Conservation (phyloP, 2,113 vertebrate genomes). For the Engystomops pustulosus region DNA sequence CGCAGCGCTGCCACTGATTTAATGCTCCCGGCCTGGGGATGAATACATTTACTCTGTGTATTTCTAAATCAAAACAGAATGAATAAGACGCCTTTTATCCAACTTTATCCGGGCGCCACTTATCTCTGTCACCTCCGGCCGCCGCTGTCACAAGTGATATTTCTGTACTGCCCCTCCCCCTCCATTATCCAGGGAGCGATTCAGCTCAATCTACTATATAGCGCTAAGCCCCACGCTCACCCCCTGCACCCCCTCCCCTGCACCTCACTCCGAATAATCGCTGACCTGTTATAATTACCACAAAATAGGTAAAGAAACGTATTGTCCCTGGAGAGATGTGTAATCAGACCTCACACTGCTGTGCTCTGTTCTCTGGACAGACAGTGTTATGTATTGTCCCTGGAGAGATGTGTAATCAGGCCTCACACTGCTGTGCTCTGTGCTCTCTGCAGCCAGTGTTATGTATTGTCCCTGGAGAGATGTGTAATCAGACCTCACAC, state of each 20-base stretch:
- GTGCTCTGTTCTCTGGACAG: too few relatives aligned
- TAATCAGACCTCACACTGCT: too few relatives aligned
- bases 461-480: too few relatives aligned
- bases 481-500: too few relatives aligned
- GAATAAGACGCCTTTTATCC: constrained; percentile 51
- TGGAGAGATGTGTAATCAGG: too few relatives aligned
- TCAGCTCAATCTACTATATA: not conserved
- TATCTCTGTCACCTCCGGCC: constrained; percentile 57
- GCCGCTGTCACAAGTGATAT: constrained; percentile 53
- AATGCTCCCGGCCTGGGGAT: constrained; percentile 49
- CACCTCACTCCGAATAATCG: too few relatives aligned
- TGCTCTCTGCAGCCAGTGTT: too few relatives aligned
- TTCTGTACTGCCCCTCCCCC: constrained; percentile 39
- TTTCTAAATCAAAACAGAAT: constrained; percentile 57
- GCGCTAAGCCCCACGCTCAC: not conserved
- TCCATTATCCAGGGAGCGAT: not conserved
- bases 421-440: too few relatives aligned
- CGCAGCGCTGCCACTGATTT: constrained; percentile 21
- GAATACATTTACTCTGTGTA: constrained; percentile 55
- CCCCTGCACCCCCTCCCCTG: not conserved
- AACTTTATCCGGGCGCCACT: constrained; percentile 54
- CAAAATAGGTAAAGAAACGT: too few relatives aligned
- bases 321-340: too few relatives aligned
- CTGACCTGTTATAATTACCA: too few relatives aligned
- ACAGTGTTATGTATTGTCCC: too few relatives aligned